Evolutionary conservation across 2,888 invertebrate genomes (phyloP).

Genomic region (Allygus modestus): DNA sequence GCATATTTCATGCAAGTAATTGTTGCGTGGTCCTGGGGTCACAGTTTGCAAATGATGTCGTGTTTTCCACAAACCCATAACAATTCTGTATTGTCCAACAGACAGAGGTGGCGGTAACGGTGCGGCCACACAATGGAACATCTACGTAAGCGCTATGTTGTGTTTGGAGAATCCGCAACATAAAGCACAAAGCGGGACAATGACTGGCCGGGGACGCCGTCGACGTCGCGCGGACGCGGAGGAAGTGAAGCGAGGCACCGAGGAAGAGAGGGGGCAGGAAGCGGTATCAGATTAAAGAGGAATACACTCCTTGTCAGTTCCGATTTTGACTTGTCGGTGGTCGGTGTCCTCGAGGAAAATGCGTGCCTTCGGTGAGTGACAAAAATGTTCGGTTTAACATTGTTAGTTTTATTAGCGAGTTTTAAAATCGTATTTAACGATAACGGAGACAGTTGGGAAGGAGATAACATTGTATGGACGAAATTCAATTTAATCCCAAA

Average conservation of each 20-base stretch:
- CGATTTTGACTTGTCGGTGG: slow-evolving; percentile 55
- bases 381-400: slow-evolving; percentile 16
- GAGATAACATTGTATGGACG: slow-evolving; percentile 32
- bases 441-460: slow-evolving; percentile 64
- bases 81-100: slow-evolving; percentile 8
- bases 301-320: slow-evolving; percentile 54
- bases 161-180: slow-evolving; percentile 24
- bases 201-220: slow-evolving; percentile 6
- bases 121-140: slow-evolving; percentile 2
- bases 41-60: slow-evolving; percentile 22
- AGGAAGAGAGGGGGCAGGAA: slow-evolving; percentile 38
- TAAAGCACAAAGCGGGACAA: slow-evolving; percentile 43
- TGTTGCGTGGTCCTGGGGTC: slow-evolving; percentile 11
- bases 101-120: slow-evolving; percentile 20
- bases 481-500: slow-evolving; percentile 49
- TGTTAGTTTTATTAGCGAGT: slow-evolving; percentile 37
- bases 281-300: slow-evolving; percentile 54
- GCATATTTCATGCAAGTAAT: slow-evolving; percentile 13
- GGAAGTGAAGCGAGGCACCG: slow-evolving; percentile 30
- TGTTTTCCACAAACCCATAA: slow-evolving; percentile 2
- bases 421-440: slow-evolving; percentile 61
- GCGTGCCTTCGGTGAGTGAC: slow-evolving; percentile 29
- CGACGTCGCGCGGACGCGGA: not conserved
- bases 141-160: slow-evolving; percentile 28
- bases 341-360: slow-evolving; percentile 48